These are phyloP conservation scores for Hirtodrosophila histrioides DNA, from an alignment of 2,888 invertebrate species.

Conservation along the genomic window DNA sequence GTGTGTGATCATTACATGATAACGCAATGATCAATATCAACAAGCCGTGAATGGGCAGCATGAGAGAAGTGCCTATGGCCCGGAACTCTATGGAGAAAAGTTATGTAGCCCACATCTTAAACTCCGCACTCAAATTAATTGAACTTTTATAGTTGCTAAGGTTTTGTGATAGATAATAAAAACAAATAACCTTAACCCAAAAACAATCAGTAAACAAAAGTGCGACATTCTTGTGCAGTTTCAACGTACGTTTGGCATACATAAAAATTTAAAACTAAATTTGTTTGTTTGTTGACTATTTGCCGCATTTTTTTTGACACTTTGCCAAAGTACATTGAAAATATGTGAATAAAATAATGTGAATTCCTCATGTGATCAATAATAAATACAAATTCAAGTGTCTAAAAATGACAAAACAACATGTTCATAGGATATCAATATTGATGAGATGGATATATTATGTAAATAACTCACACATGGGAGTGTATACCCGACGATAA, in stretches of 20 bases:
- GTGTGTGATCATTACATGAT: too few relatives aligned
- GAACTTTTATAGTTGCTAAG: neutral
- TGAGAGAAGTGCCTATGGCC: too few relatives aligned
- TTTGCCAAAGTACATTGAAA: slow-evolving; percentile 81
- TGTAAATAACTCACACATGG: too few relatives aligned
- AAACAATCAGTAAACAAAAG: slow-evolving; percentile 37
- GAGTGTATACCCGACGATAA: too few relatives aligned
- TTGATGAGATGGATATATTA: too few relatives aligned
- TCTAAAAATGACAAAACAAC: slow-evolving; percentile 7
- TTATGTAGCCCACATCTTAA: too few relatives aligned
- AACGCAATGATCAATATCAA: too few relatives aligned
- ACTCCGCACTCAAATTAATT: neutral
- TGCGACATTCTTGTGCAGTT: slow-evolving; percentile 42
- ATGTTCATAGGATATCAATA: neutral
- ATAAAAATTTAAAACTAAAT: slow-evolving; percentile 32
- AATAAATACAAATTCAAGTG: slow-evolving; percentile 12
- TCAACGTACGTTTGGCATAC: slow-evolving; percentile 6
- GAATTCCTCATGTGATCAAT: slow-evolving; percentile 17
- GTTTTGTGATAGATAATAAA: slow-evolving; percentile 4
- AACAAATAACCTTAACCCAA: slow-evolving; percentile 51
- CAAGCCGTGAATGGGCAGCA: too few relatives aligned
- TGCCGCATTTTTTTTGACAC: slow-evolving; percentile 56
- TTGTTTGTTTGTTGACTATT: slow-evolving; percentile 18
- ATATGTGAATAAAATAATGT: slow-evolving; percentile 45
- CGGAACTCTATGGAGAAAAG: too few relatives aligned